Evolutionary conservation across 2,888 invertebrate species (phyloP), one percentile per base, ranked within the genome.

Genomic region (Nebria salina): DNA sequence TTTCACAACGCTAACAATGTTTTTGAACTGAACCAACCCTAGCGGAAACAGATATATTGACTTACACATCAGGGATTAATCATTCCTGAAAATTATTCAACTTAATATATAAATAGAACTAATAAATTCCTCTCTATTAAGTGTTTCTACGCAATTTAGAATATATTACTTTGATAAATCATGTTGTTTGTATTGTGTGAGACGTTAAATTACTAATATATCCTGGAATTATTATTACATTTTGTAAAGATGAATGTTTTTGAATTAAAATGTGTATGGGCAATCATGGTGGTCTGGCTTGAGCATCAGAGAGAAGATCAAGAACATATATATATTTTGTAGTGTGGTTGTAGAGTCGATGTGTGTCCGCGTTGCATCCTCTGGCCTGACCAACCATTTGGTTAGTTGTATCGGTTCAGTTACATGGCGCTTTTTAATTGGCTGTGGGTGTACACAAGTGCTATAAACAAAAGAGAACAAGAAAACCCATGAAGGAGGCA

Each of bases 371-470:
- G 73, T 64, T 54, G 34, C 74, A 79, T 79, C 79, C 34, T 34
- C 34, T 34, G 34, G 34, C 34, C 5, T 79, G 66, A 66, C 13
- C 73, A 65, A 73, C 72, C 78, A 54, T 79, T 74, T 74, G 79
- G 79, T 79, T 79, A 74, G 79, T 74, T 68, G 79, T 79, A 79
- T 79, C 79, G 74, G 79, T 42, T 73, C 79, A 20, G 26, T 54
- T 77, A 65, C 65, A 79, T 65, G 79, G 79, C 79, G 79, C 54
- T 77, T 79, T 79, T 79, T 79, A 79, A 79, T 79, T 79, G 80
- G 80, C 80, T 80, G 80, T 75, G 80, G 80, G 75, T 70, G 80
- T 80, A 75, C 34, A 75, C 80, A 72, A 68, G 80, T 75, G 70
- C 80, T 72, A 80, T 80, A 80, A 75, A 80, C 80, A 75, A 79